These are phyloP conservation scores for Apodemia hepburni DNA, from an alignment of 2,888 invertebrate species.

Conservation along the genomic window DNA sequence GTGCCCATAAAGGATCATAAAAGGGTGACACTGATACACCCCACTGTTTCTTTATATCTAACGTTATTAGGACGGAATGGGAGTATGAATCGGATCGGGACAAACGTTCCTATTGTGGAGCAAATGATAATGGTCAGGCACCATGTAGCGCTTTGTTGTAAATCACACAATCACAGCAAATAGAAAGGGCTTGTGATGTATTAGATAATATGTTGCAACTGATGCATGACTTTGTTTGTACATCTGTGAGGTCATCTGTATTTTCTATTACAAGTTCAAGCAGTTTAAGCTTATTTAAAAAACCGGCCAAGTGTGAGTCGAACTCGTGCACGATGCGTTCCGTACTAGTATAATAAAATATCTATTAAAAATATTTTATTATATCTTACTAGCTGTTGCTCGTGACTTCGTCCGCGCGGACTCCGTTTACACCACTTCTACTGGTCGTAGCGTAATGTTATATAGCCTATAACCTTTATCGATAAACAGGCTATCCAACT, in stretches of 20 bases:
- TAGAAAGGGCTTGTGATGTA: slow-evolving; percentile 20
- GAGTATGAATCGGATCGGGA: slow-evolving; percentile 55
- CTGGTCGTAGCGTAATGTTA: too few species aligned
- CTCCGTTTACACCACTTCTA: too few species aligned
- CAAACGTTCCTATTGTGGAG: slow-evolving; percentile 60
- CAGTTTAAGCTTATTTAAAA: too few species aligned
- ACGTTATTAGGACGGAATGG: slow-evolving; percentile 69
- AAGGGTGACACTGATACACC: slow-evolving; percentile 72
- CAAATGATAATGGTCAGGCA: slow-evolving; percentile 70
- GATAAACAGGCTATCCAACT: too few species aligned
- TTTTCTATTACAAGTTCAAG: background rate
- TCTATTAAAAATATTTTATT: too few species aligned
- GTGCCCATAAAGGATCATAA: slow-evolving; percentile 52
- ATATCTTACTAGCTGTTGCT: too few species aligned
- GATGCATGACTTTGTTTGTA: background rate
- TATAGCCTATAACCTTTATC: too few species aligned
- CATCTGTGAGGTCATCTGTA: background rate
- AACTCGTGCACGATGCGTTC: too few species aligned
- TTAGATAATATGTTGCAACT: slow-evolving; percentile 17
- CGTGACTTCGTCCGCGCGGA: too few species aligned
- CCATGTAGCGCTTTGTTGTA: slow-evolving; percentile 66
- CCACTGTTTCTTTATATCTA: slow-evolving; percentile 73
- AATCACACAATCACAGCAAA: slow-evolving; percentile 33
- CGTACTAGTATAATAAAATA: too few species aligned
- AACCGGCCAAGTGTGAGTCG: too few species aligned